These are phyloP conservation scores for Monodelphis domestica DNA, from an alignment of 2,797 vertebrate species.

Conservation along the genomic window DNA sequence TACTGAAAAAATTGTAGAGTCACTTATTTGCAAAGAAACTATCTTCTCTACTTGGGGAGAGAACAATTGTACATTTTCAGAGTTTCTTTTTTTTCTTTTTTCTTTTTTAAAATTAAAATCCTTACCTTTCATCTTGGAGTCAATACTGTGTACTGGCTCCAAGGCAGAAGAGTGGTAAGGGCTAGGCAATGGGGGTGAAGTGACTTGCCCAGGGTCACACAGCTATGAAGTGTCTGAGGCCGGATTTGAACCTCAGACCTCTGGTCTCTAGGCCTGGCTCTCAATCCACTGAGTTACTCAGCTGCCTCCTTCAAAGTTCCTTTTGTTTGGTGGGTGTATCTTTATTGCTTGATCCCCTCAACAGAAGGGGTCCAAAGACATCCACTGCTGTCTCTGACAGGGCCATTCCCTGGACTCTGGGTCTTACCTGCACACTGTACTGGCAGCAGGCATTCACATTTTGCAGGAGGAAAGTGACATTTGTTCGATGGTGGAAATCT, in stretches of 20 bases:
- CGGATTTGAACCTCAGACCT: too few relatives aligned
- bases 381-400: too few relatives aligned
- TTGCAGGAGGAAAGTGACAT: constrained; percentile 74
- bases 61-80: neutral
- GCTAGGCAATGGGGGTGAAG: too few relatives aligned
- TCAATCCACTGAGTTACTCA: too few relatives aligned
- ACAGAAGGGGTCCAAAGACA: neutral
- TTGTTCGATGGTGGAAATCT: constrained; percentile 71
- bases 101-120: too few relatives aligned
- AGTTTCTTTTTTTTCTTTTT: neutral
- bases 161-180: too few relatives aligned
- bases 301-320: neutral
- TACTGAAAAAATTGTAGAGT: neutral
- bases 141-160: too few relatives aligned
- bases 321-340: neutral
- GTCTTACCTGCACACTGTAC: constrained; percentile 82
- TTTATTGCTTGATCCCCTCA: neutral
- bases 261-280: too few relatives aligned
- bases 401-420: too few relatives aligned
- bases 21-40: neutral
- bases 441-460: constrained; percentile 78
- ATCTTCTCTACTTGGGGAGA: neutral
- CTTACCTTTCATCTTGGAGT: too few relatives aligned
- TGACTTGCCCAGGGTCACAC: too few relatives aligned
- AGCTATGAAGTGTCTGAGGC: too few relatives aligned